Evolutionary conservation across 2,797 vertebrate genomes (phyloP), one percentile per base, ranked within the genome.

Genomic region (Pseudochromis fuscus): DNA sequence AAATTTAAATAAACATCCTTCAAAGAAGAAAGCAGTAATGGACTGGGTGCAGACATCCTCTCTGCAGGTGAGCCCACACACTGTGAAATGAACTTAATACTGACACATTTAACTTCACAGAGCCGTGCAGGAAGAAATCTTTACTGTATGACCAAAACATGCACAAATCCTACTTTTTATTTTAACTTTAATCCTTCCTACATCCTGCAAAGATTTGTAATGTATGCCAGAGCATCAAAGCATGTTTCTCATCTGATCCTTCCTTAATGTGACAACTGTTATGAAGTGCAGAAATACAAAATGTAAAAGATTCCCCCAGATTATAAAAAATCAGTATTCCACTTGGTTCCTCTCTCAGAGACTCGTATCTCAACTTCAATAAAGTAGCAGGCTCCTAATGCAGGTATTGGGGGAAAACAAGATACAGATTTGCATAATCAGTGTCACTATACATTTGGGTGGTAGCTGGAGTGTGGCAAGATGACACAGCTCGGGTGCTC

Each of bases 361-460:
- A 79, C 81, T 79, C 78, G 45, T 91, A 92, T 94, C 91, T 92
- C 91, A 88, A 85, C 89, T 87, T 89, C 89, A 93, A 92, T 93
- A 92, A 94, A 91, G 81, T 83, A 87, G 77, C 83, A 76, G 85
- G 77, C 86, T 92, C 77, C 89, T 91, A 87, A 90, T 90, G 92
- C 93, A 95, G 94, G 94, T 95, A 93, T 88, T 85, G 90, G 86
- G 61, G 86, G 80, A 83, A 89, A 89, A 91, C 88, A 93, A 92
- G 91, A 93, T 89, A 81, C 88, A 94, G 94, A 94, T 95, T 95
- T 95, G 94, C 94, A 95, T 95, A 95, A 95, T 95, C 93, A 95
- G 88, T 95, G 94, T 95, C 94, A 95, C 93, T 94, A 94, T 91
- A 93, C 88, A 95, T 95, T 95, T 95, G 87, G 86, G 83, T 89